Evolutionary conservation across 2,113 vertebrate species (phyloP).

Genomic region (Pedionomus torquatus): DNA sequence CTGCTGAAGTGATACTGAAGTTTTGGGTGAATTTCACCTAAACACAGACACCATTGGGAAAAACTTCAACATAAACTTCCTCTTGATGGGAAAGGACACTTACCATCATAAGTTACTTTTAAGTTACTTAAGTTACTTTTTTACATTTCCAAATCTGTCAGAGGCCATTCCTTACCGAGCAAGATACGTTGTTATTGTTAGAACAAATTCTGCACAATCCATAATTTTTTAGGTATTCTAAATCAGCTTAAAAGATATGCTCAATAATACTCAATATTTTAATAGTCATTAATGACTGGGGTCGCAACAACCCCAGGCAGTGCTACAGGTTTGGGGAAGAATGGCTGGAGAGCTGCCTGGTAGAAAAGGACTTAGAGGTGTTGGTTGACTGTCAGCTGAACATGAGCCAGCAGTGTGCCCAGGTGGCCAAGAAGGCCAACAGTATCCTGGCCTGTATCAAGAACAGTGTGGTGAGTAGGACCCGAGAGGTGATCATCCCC

Average conservation of each 20-base stretch:
- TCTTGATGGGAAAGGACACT: background rate
- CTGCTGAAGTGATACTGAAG: background rate
- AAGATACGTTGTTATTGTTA: background rate
- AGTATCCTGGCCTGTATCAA: too few relatives aligned
- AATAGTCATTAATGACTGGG: background rate
- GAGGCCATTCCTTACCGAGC: background rate
- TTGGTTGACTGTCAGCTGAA: too few relatives aligned
- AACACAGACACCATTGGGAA: background rate
- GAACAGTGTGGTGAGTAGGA: too few relatives aligned
- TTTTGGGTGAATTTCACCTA: background rate
- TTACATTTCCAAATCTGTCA: background rate
- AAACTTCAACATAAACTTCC: background rate
- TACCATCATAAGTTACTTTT: background rate
- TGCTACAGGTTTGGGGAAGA: too few relatives aligned
- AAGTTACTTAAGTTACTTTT: background rate
- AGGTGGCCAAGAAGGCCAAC: too few relatives aligned
- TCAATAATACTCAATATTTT: background rate
- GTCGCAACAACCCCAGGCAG: too few relatives aligned
- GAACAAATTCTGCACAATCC: background rate
- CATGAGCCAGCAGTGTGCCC: too few relatives aligned
- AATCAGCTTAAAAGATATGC: background rate
- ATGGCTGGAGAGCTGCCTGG: too few relatives aligned
- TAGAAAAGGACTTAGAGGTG: too few relatives aligned
- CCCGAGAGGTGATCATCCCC: too few relatives aligned
- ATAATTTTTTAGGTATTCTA: background rate